phyloP scores from a whole-genome alignment of 2,113 vertebrate genomes.

The Hassar affinis region DNA sequence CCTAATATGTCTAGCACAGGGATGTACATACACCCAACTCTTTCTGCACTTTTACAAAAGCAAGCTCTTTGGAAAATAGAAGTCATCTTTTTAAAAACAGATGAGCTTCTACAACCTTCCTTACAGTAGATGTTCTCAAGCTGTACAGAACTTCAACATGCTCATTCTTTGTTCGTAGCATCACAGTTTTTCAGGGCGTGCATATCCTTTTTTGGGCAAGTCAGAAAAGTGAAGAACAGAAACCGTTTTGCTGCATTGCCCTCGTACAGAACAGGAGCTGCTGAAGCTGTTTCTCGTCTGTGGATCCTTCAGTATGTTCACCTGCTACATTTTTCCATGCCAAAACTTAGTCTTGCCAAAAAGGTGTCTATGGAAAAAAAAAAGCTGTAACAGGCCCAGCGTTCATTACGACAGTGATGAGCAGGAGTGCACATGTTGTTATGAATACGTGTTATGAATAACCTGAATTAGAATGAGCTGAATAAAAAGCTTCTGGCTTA shows the following conservation, averaged over 20 bases:
- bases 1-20: background rate
- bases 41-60: background rate
- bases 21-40: background rate
- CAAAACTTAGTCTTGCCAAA: background rate
- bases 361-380: background rate
- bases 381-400: background rate
- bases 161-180: background rate
- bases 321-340: background rate
- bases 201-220: constrained; percentile 16
- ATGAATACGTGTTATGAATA: background rate
- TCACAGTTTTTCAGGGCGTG: background rate
- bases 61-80: background rate
- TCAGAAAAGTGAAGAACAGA: background rate
- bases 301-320: background rate
- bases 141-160: background rate
- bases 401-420: background rate
- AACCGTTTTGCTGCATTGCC: background rate
- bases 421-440: background rate
- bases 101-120: background rate
- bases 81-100: background rate
- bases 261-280: background rate
- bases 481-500: background rate
- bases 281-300: background rate
- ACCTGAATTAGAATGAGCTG: background rate
- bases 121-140: background rate